Evolutionary conservation across 2,888 invertebrate genomes (phyloP), one percentile per base, ranked within the genome.

Genomic region (Autographa gamma): DNA sequence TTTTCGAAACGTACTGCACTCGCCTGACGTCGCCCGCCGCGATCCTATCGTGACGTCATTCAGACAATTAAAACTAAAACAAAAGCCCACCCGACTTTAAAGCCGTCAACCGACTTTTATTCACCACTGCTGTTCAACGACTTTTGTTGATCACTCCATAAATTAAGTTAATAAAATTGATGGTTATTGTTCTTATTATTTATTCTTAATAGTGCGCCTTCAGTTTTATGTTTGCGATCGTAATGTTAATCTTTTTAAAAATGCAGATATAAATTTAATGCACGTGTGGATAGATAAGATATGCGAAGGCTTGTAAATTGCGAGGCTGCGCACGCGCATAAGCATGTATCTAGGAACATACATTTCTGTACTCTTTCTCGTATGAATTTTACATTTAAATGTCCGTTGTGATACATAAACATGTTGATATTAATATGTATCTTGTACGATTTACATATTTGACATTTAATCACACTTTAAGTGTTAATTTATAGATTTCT

Each of bases 1-100:
- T 79, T 77, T 77, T 79, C 73, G 67, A 52, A 43, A 56, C 73
- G 69, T 54, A 69, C 54, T 59, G 41, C 14, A 59, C 38, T 48
- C 52, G 60, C 60, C 58, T 38, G 63, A n/a, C n/a, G 54, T 13
- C 16, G 0, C 73, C 78, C 70, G 74, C 78, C 74, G 80, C 66
- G 80, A 76, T 54, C 66, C 64, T 41, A 41, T 60, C 60, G 58
- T 8, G 34, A 34, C 56, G 16, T 54, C 63, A 63, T 56, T 66
- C 69, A 63, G 7, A 41, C 76, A 79, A 79, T 79, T 79, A 66
- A 71, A 77, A 75, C 75, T 25, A 25, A 25, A 25, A 25, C 25
- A 25, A 77, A 77, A 74, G 58, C 69, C 58, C 25, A 6, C 58
- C 31, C 18, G 63, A 43, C 71, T 74, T 74, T 48, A 34, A 74